Evolutionary conservation across 1,140 invertebrate species (phyloP), one percentile per base, ranked within the genome.

Genomic region (Brachionus koreanus): DNA sequence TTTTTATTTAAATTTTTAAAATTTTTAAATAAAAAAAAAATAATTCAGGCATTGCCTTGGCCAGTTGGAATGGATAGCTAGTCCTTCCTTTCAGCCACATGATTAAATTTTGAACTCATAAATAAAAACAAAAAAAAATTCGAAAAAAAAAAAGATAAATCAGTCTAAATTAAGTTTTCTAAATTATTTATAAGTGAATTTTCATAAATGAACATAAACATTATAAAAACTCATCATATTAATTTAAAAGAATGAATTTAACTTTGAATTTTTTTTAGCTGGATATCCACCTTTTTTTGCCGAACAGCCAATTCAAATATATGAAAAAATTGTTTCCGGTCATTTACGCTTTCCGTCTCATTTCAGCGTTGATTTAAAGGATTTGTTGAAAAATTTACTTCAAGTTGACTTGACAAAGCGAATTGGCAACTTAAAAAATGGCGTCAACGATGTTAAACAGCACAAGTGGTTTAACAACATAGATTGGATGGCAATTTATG

Each of bases 401-500:
- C 97, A 99, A 90, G 96, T 98, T 25, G 97, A 99, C 89, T 90
- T 99, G 83, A 99, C 97, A 81, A 99, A 99, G 87, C 92, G 97
- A 86, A 99, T 96, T 89, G 97, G 97, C 76, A 99, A 99, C 89
- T 89, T 99, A 82, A 98, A 98, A 89, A 98, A 98, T 85, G 97
- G 95, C 82, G 97, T 99, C 13, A 98, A 98, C 90, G 97, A 99
- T 89, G 99, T 99, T 87, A 98, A 98, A 90, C 94, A 94, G 85
- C 97, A 99, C 90, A 98, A 96, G 88, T 99, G 97, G 97, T 99
- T 98, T 89, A 92, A 93, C 52, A 94, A 94, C 83, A 98, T 96
- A 84, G 97, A 99, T 89, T 99, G 97, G 97, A 98, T 99, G 86
- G 94, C 96, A 46, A 95, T 98, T 87, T 99, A 98, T 91, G 96